Percentiles rank a stretch among this genome's conserved stretches.
Evolutionary conservation across 2,113 vertebrate genomes (phyloP).

Genomic region (Cacatua alba): DNA sequence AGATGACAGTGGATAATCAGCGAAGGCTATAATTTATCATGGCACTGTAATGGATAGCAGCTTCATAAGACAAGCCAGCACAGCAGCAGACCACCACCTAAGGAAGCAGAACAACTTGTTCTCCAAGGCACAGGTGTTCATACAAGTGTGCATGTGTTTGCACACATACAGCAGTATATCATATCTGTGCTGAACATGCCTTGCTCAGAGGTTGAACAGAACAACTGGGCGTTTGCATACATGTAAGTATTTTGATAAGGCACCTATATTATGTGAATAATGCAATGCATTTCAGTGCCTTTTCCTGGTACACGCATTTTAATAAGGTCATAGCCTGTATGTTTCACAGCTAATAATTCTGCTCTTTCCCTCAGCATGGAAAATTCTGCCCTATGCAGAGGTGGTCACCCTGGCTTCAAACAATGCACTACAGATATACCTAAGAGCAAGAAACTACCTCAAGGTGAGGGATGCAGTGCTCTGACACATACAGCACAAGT

Average conservation of each 20-base stretch:
- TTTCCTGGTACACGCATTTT: background rate
- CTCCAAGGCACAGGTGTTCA: background rate
- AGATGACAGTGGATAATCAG: conserved; percentile 39
- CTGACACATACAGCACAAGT: background rate
- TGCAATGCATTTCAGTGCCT: background rate
- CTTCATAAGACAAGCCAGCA: background rate
- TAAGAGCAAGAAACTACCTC: background rate
- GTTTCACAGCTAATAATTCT: background rate
- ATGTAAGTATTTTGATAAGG: background rate
- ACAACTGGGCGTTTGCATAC: background rate
- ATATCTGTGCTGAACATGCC: background rate
- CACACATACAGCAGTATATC: fast-evolving
- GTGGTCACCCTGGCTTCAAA: background rate
- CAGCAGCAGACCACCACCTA: background rate
- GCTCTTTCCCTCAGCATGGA: background rate
- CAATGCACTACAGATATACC: background rate
- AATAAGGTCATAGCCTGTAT: background rate
- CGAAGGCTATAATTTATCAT: conserved; percentile 25
- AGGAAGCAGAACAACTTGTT: background rate
- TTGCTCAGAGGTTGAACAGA: background rate
- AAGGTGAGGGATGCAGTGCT: background rate
- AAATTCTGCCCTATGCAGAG: background rate
- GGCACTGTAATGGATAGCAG: background rate
- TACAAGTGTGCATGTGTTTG: background rate
- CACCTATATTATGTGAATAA: background rate